Evolutionary conservation across 2,888 invertebrate genomes (phyloP).

Genomic region (Eupithecia tripunctaria): DNA sequence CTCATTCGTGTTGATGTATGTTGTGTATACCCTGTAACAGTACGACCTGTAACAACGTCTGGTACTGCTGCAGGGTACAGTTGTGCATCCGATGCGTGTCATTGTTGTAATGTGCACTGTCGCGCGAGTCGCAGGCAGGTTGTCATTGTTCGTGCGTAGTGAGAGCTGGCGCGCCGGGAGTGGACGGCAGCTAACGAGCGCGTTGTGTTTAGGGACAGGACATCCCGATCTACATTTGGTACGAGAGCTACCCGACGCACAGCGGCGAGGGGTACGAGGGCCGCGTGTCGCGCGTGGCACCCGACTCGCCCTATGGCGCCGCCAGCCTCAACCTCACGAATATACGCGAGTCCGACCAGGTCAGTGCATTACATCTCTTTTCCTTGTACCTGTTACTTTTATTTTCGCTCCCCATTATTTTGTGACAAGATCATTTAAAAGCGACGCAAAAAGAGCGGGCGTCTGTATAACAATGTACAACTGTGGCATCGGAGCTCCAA

Average conservation of each 20-base stretch:
- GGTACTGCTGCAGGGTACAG: conserved; percentile 48
- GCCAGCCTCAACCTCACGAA: conserved; percentile 98
- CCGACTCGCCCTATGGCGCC: conserved; percentile 94
- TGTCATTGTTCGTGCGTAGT: conserved; percentile 47
- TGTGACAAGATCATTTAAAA: not conserved
- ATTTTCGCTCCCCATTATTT: not conserved
- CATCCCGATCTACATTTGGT: conserved; percentile 99
- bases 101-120: conserved; percentile 45
- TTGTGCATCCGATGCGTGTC: conserved; percentile 45
- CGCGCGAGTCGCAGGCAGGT: conserved; percentile 60
- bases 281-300: conserved; percentile 94
- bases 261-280: conserved; percentile 97
- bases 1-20: conserved; percentile 41
- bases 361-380: conserved; percentile 40
- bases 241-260: conserved; percentile 98
- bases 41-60: conserved; percentile 14
- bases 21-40: conserved; percentile 48
- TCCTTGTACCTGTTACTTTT: not conserved
- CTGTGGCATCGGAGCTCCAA: too few species aligned
- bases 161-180: conserved; percentile 56
- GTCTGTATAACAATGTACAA: too few species aligned
- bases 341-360: conserved; percentile 95
- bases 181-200: conserved; percentile 49
- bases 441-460: not conserved
- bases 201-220: conserved; percentile 92